Evolutionary conservation across 2,888 invertebrate genomes (phyloP).

Genomic region (Torymus auratus): DNA sequence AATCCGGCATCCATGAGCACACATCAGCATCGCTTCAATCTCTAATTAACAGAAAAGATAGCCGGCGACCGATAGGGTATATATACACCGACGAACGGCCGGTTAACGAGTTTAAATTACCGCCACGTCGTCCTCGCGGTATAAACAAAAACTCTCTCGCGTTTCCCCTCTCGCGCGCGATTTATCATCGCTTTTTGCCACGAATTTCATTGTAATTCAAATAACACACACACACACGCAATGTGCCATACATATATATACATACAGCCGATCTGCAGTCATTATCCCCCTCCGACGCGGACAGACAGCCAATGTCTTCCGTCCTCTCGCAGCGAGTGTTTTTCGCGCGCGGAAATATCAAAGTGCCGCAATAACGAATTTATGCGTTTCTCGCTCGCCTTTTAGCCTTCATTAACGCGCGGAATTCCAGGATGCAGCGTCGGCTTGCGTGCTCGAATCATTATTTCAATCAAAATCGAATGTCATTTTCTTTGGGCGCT

Average conservation of each 20-base stretch:
- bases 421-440: slow-evolving; percentile 1
- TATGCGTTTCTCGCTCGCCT: not conserved
- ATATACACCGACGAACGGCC: not conserved
- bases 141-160: not conserved
- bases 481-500: not conserved
- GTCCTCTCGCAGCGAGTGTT: not conserved
- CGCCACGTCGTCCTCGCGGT: not conserved
- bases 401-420: slow-evolving; percentile 26
- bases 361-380: slow-evolving; percentile 39
- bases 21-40: not conserved
- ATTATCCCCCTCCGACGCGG: not conserved
- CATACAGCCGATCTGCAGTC: not conserved
- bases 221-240: no score
- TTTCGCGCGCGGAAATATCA: slow-evolving; percentile 30
- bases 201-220: slow-evolving; percentile 37
- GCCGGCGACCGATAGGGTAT: not conserved
- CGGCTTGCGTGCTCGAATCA: slow-evolving; percentile 1
- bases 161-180: not conserved
- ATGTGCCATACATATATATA: no score
- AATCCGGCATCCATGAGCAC: no score
- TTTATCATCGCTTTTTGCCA: slow-evolving; percentile 21
- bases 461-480: slow-evolving; percentile 45
- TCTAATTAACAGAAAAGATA: slow-evolving; percentile 12
- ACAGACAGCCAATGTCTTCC: not conserved
- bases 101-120: no score